A percentile compares a stretch with the other conserved stretches of the same genome.
Conservation (phyloP, 2,797 vertebrate species). For the Notoglanidium macrostoma region DNA sequence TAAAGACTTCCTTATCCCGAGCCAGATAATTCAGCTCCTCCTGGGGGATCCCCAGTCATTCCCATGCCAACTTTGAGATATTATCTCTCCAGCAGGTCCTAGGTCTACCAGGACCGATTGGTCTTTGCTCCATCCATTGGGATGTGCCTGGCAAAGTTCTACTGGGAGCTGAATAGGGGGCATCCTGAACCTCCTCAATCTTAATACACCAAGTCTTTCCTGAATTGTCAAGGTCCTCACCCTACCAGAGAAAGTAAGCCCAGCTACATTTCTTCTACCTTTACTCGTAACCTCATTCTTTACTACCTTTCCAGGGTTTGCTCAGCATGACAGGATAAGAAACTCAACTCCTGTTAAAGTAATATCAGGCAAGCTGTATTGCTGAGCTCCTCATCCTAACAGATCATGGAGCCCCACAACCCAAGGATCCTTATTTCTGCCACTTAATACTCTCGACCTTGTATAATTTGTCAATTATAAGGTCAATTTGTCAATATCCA, state of each 20-base stretch:
- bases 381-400: neutral
- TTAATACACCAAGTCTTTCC: too few relatives aligned
- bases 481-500: too few relatives aligned
- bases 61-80: neutral
- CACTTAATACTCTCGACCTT: neutral
- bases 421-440: neutral
- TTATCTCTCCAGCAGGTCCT: neutral
- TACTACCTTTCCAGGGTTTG: neutral
- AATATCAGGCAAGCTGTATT: neutral
- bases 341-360: neutral
- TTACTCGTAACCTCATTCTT: neutral
- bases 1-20: neutral
- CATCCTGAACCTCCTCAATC: neutral
- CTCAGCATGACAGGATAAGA: neutral
- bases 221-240: neutral
- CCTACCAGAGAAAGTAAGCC: neutral
- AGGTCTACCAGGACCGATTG: neutral
- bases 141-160: neutral
- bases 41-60: neutral
- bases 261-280: neutral
- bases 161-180: neutral
- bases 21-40: neutral
- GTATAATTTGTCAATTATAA: neutral
- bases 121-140: neutral
- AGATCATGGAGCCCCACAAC: neutral